Evolutionary conservation across 2,113 vertebrate species (phyloP).

Genomic region (Pardalotus punctatus): DNA sequence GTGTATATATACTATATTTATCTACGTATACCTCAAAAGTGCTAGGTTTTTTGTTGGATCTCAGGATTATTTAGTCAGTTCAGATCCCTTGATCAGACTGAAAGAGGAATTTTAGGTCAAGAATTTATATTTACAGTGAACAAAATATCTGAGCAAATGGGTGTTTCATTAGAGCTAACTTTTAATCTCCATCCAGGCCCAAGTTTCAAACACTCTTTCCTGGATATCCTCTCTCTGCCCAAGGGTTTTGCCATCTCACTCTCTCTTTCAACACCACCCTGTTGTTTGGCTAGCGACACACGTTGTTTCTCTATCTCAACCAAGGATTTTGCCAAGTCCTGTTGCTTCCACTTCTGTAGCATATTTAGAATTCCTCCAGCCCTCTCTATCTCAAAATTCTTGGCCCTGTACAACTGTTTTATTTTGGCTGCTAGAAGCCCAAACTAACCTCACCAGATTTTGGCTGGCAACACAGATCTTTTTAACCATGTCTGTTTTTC

Average conservation of each 20-base stretch:
- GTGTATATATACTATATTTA: background rate
- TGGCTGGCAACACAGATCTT: slow-evolving; percentile 9
- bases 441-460: slow-evolving; percentile 36
- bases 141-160: background rate
- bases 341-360: slow-evolving; percentile 58
- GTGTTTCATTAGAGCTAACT: background rate
- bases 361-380: slow-evolving; percentile 55
- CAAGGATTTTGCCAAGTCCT: slow-evolving; percentile 57
- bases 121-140: background rate
- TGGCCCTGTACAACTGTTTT: slow-evolving; percentile 46
- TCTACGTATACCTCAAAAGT: background rate
- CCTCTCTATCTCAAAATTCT: slow-evolving; percentile 38
- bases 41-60: background rate
- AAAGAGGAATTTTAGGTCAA: background rate
- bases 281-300: background rate
- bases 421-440: slow-evolving; percentile 50
- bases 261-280: slow-evolving; percentile 27
- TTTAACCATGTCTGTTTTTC: slow-evolving; percentile 36
- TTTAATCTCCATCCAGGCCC: slow-evolving; percentile 22
- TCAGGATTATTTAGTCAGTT: background rate
- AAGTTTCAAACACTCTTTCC: background rate
- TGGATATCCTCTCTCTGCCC: slow-evolving; percentile 42
- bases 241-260: slow-evolving; percentile 39
- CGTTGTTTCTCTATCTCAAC: background rate
- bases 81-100: background rate